These are phyloP conservation scores for Drosophila jambulina DNA, from an alignment of 1,140 invertebrate species.

Conservation along the genomic window DNA sequence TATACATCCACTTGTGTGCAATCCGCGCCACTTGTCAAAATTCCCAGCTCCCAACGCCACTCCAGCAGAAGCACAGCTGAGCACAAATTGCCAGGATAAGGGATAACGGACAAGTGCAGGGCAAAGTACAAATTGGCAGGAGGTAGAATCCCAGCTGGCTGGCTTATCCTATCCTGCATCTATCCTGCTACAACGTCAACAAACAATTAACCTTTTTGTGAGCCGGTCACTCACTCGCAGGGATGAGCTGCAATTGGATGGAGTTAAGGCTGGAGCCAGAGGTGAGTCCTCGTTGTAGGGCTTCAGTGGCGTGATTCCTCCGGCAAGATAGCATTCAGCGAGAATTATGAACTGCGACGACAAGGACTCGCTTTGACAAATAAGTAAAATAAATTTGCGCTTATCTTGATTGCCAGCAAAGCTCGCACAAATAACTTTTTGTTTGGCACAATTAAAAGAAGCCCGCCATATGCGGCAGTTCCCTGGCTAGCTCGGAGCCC, in stretches of 20 bases:
- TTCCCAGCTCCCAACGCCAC: conserved; percentile 35
- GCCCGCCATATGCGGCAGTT: conserved; percentile 66
- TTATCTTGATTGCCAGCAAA: conserved; percentile 51
- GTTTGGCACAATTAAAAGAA: conserved; percentile 72
- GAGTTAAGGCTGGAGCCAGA: conserved; percentile 7
- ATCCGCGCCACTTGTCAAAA: conserved; percentile 42
- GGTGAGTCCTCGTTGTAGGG: conserved; percentile 38
- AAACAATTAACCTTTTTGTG: conserved; percentile 71
- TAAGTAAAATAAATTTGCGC: conserved; percentile 41
- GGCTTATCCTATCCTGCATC: conserved; percentile 55
- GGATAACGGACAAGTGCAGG: conserved; percentile 68
- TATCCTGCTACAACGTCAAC: conserved; percentile 42
- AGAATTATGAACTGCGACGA: conserved; percentile 31
- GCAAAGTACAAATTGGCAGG: not conserved
- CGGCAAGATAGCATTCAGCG: conserved; percentile 43
- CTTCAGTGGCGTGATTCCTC: conserved; percentile 39
- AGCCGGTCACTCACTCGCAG: conserved; percentile 18
- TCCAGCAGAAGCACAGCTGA: conserved; percentile 11
- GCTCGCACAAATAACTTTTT: conserved; percentile 19
- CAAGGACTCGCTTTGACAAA: conserved; percentile 24
- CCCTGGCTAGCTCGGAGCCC: conserved; percentile 23
- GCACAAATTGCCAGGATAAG: conserved; percentile 69
- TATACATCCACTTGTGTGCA: conserved; percentile 19
- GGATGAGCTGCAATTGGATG: conserved; percentile 34
- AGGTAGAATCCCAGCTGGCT: conserved; percentile 20